Conservation (phyloP, 2,888 invertebrate genomes). For the Neria commutata region DNA sequence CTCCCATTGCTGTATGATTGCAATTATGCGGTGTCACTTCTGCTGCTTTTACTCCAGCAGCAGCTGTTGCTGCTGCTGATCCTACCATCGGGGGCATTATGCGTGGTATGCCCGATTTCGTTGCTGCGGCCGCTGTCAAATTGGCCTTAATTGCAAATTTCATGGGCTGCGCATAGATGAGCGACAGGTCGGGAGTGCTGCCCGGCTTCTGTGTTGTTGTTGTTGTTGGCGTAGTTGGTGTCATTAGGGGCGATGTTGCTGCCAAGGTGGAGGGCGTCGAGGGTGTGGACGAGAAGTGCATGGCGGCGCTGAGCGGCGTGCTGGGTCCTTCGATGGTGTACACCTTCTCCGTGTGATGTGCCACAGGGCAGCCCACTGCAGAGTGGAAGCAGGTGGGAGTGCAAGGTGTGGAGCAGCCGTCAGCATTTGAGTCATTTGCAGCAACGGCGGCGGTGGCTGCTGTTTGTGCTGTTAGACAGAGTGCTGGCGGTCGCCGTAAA, state of each 20-base stretch:
- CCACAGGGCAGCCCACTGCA: too few species aligned
- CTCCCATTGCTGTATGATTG: too few species aligned
- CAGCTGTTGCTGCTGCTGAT: slow-evolving; percentile 10
- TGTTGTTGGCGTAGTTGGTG: slow-evolving; percentile 17
- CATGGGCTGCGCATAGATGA: slow-evolving; percentile 48
- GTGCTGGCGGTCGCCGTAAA: slow-evolving; percentile 6
- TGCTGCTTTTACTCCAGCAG: too few species aligned
- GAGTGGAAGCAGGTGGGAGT: too few species aligned
- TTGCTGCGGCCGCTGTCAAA: slow-evolving; percentile 26
- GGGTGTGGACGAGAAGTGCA: slow-evolving; percentile 7
- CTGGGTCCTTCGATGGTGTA: slow-evolving; percentile 45
- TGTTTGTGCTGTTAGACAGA: slow-evolving; percentile 17
- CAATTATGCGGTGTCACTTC: too few species aligned
- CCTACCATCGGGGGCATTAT: slow-evolving; percentile 26
- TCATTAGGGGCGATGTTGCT: slow-evolving; percentile 7
- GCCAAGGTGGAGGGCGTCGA: slow-evolving; percentile 24
- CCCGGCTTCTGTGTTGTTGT: slow-evolving; percentile 26
- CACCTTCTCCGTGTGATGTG: slow-evolving; percentile 54
- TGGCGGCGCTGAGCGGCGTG: slow-evolving; percentile 15
- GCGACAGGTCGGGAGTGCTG: slow-evolving; percentile 46
- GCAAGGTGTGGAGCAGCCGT: too few species aligned
- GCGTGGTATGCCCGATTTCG: slow-evolving; percentile 45
- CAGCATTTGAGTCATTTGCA: slow-evolving; percentile 24
- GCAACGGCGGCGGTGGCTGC: slow-evolving; percentile 19
- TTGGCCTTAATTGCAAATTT: slow-evolving; percentile 35